phyloP scores from a whole-genome alignment of 1,140 invertebrate genomes.

The Helicoverpa armigera region DNA sequence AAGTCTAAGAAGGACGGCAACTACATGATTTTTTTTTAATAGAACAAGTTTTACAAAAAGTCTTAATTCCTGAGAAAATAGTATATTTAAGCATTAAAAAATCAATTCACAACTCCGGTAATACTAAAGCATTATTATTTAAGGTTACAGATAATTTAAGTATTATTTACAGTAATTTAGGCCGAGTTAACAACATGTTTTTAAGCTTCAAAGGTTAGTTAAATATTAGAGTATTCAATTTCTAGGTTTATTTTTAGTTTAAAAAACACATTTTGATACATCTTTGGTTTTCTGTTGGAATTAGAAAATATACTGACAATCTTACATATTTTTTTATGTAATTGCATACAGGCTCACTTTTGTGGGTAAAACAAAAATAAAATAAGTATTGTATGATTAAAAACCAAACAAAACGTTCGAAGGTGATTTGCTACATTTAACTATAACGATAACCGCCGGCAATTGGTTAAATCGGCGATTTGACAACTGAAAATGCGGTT shows the following conservation, averaged over 20 bases:
- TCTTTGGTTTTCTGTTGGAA: neutral
- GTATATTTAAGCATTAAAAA: no score
- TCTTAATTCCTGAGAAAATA: no score
- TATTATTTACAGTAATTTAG: conserved; percentile 14
- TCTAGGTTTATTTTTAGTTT: neutral
- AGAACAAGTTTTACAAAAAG: neutral
- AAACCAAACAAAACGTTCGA: no score
- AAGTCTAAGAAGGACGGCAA: conserved; percentile 29
- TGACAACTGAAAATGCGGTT: no score
- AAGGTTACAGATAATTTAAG: neutral
- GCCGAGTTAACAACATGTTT: conserved; percentile 13
- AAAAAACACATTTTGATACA: conserved; percentile 3
- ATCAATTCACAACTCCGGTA: no score
- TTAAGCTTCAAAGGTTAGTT: neutral
- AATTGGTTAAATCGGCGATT: no score
- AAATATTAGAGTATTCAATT: neutral
- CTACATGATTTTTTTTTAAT: neutral
- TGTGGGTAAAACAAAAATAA: no score
- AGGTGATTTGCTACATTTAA: neutral
- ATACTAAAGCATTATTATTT: no score
- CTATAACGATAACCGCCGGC: neutral
- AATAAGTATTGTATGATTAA: no score
- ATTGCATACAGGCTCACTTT: no score
- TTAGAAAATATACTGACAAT: neutral
- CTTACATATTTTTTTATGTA: neutral